A percentile compares a stretch with the other conserved stretches of the same genome.
Conservation (phyloP, 2,888 invertebrate species). For the Acronicta alni region DNA sequence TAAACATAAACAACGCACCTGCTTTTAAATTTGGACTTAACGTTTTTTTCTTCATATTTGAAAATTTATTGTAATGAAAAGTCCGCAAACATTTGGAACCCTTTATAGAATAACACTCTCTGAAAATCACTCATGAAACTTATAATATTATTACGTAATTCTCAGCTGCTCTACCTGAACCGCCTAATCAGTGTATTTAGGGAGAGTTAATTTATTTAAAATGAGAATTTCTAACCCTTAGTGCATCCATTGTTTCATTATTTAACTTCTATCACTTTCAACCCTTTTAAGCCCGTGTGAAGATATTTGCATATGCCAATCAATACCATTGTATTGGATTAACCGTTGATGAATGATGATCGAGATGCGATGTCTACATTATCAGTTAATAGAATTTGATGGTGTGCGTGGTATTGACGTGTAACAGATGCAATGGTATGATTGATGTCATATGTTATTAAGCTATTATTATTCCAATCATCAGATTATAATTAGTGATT, state of each 20-base stretch:
- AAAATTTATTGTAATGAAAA: too few relatives aligned
- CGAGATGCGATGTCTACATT: slow-evolving; percentile 18
- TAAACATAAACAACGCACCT: too few relatives aligned
- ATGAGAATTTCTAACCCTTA: background rate
- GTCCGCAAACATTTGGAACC: background rate
- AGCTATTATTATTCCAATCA: slow-evolving; percentile 16
- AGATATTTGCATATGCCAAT: slow-evolving; percentile 4
- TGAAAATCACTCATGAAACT: background rate
- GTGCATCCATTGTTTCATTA: background rate
- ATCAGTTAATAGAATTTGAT: slow-evolving; percentile 43
- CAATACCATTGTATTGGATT: slow-evolving; percentile 4
- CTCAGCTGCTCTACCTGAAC: background rate
- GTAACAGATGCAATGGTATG: slow-evolving; percentile 37
- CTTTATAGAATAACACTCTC: background rate
- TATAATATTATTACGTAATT: background rate
- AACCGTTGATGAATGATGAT: slow-evolving; percentile 26
- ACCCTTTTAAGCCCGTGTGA: background rate
- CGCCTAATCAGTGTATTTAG: background rate
- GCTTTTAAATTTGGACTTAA: too few relatives aligned
- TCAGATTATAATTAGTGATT: slow-evolving; percentile 22
- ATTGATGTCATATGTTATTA: slow-evolving; percentile 31
- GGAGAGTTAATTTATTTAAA: background rate
- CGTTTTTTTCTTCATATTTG: too few relatives aligned
- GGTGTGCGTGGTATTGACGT: slow-evolving; percentile 26
- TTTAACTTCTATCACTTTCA: background rate